Conservation (phyloP, 1,140 invertebrate genomes). For the Lamellibrachia luymesi region DNA sequence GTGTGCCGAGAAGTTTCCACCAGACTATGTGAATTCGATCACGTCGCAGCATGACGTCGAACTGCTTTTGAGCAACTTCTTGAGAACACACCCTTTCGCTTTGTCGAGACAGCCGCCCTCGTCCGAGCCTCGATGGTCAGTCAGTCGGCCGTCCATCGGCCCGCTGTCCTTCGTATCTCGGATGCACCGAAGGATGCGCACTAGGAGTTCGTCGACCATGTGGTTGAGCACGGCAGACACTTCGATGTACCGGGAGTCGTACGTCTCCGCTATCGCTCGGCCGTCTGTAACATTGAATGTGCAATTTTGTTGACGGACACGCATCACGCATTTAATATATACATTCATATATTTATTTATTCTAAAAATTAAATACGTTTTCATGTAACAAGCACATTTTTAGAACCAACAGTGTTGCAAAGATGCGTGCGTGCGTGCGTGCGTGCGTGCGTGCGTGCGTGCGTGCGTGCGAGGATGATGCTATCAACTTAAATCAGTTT, state of each 20-base stretch:
- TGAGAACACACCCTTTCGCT: background rate
- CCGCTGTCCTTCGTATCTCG: constrained; percentile 14
- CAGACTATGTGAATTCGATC: background rate
- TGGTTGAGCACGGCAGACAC: constrained; percentile 77
- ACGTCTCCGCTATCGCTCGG: constrained; percentile 64
- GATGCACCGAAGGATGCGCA: constrained; percentile 70
- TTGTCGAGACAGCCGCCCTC: background rate
- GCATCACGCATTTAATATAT: no score
- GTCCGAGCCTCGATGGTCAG: background rate
- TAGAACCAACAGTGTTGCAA: no score
- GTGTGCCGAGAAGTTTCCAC: background rate
- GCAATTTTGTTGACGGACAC: no score
- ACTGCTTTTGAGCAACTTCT: background rate
- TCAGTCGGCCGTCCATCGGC: background rate
- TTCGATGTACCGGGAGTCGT: constrained; percentile 78
- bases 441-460: no score
- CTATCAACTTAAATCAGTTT: no score
- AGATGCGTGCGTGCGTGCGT: no score
- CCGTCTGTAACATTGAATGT: constrained; percentile 37
- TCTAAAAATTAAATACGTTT: no score
- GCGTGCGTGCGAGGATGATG: no score
- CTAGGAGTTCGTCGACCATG: constrained; percentile 77
- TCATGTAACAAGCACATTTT: no score
- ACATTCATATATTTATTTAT: no score
- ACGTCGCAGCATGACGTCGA: background rate